Percentiles rank a stretch among this genome's conserved stretches.
Conservation (phyloP, 2,113 vertebrate species). For the Strix uralensis region DNA sequence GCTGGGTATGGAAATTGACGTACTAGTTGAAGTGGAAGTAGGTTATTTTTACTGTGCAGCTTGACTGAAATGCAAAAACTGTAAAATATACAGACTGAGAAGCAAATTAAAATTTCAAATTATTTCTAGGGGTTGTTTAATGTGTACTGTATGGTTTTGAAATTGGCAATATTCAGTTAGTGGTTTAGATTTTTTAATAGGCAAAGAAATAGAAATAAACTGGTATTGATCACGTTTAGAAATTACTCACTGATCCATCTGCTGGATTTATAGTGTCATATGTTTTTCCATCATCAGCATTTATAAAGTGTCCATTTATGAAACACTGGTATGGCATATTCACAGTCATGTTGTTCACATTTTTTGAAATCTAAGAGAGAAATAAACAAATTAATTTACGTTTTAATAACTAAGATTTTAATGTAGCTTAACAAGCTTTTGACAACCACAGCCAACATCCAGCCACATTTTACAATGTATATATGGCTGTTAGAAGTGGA, state of each 20-base stretch:
- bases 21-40: not conserved
- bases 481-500: not conserved
- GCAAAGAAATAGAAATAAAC: not conserved
- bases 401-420: not conserved
- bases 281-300: conserved; percentile 78
- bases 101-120: not conserved
- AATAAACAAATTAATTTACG: not conserved
- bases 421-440: not conserved
- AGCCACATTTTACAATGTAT: not conserved
- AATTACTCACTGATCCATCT: conserved; percentile 81
- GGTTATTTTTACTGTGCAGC: not conserved
- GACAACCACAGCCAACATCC: not conserved
- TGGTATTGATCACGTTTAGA: not conserved
- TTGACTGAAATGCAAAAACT: not conserved
- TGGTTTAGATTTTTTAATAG: not conserved
- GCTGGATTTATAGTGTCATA: conserved; percentile 81
- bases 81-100: not conserved
- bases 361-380: conserved; percentile 74
- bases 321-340: conserved; percentile 86
- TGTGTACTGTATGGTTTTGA: not conserved
- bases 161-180: not conserved
- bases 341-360: conserved; percentile 80
- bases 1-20: not conserved
- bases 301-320: conserved; percentile 79
- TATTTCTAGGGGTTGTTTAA: not conserved